A percentile compares a stretch with the other conserved stretches of the same genome.
Evolutionary conservation across 2,888 invertebrate genomes (phyloP).

Genomic region (Philopedon plagiatum): DNA sequence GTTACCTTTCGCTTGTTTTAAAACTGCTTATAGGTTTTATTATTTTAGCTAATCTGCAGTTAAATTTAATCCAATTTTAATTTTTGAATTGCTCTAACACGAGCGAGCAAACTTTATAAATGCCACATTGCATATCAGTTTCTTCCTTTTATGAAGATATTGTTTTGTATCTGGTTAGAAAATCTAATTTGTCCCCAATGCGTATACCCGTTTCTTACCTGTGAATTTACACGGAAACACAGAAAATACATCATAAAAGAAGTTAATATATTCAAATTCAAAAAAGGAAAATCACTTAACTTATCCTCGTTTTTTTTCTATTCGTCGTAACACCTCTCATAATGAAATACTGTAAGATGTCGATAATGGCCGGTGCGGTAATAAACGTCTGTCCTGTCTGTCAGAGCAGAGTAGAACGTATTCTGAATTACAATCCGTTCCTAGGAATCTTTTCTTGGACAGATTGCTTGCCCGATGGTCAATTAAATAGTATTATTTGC

Average conservation of each 20-base stretch:
- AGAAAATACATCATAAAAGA: background rate
- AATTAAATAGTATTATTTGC: slow-evolving; percentile 36
- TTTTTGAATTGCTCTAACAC: no score
- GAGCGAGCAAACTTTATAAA: no score
- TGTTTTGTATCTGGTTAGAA: no score
- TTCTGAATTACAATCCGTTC: slow-evolving; percentile 37
- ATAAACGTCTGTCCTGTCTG: slow-evolving; percentile 39
- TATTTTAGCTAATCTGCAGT: no score
- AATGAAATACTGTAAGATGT: slow-evolving; percentile 43
- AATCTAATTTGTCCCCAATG: background rate
- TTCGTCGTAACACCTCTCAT: slow-evolving; percentile 38
- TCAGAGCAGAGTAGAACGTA: slow-evolving; percentile 38
- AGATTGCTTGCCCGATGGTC: slow-evolving; percentile 36
- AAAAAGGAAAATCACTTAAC: slow-evolving; percentile 35
- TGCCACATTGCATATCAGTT: no score
- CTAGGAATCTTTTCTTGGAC: slow-evolving; percentile 40
- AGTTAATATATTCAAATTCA: slow-evolving; percentile 27
- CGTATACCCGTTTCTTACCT: background rate
- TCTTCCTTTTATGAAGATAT: no score
- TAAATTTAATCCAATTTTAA: no score
- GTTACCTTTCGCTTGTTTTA: no score
- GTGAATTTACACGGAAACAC: background rate
- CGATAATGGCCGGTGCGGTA: slow-evolving; percentile 34
- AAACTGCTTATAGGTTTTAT: no score
- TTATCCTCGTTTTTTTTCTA: slow-evolving; percentile 27